These are phyloP conservation scores for Ostrea denselamellosa DNA, from an alignment of 1,140 invertebrate genomes.

Conservation along the genomic window DNA sequence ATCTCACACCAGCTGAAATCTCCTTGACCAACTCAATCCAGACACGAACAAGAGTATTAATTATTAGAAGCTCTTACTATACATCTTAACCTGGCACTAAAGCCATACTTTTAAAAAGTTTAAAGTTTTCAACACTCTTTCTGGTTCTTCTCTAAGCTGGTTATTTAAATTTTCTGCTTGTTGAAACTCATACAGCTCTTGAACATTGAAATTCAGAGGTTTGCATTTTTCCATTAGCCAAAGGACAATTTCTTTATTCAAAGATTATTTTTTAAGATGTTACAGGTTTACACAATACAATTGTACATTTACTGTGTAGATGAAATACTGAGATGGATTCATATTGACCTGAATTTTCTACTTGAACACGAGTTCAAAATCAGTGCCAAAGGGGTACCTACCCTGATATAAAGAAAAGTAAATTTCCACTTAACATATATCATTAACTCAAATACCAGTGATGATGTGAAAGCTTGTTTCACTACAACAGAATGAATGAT, in stretches of 20 bases:
- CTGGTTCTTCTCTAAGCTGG: constrained; percentile 1
- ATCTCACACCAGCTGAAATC: constrained; percentile 14
- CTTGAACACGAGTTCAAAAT: background rate
- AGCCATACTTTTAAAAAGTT: constrained; percentile 7
- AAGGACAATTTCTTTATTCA: background rate
- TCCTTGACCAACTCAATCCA: constrained; percentile 24
- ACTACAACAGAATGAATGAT: background rate
- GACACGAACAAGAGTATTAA: constrained; percentile 27
- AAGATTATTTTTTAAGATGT: background rate
- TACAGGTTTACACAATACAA: too few species aligned
- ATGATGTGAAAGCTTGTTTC: background rate
- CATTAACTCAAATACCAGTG: background rate
- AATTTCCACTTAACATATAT: background rate
- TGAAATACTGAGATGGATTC: background rate
- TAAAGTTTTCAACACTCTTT: background rate
- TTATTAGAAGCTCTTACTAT: constrained; percentile 12
- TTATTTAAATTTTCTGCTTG: constrained; percentile 13
- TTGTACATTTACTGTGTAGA: background rate
- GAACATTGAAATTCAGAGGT: background rate
- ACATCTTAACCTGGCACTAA: constrained; percentile 10
- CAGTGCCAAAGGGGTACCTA: background rate
- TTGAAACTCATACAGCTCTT: background rate
- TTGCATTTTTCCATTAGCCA: background rate
- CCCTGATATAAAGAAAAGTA: background rate
- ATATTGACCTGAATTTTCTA: background rate